A percentile compares a stretch with the other conserved stretches of the same genome.
Evolutionary conservation across 2,113 vertebrate genomes (phyloP).

Genomic region (Heloderma charlesbogerti): DNA sequence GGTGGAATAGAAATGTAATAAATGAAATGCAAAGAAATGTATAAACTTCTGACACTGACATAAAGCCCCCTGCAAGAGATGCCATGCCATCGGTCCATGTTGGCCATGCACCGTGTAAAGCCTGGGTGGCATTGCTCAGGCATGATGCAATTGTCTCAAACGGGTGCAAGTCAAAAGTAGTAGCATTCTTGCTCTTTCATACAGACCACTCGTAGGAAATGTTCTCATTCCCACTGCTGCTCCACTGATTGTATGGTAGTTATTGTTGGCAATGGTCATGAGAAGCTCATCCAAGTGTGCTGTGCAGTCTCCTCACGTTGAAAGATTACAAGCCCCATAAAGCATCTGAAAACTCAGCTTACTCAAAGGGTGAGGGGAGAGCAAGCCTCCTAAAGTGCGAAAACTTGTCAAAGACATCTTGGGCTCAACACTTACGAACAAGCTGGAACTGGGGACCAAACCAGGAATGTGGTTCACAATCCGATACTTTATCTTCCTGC

Average conservation of each 20-base stretch:
- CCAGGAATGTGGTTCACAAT: not conserved
- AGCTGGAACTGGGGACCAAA: not conserved
- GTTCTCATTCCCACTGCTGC: not conserved
- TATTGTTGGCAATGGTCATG: not conserved
- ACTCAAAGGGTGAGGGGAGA: not conserved
- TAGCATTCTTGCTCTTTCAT: not conserved
- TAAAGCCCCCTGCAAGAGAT: not conserved
- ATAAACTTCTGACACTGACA: not conserved
- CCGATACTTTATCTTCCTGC: not conserved
- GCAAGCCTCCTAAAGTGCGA: not conserved
- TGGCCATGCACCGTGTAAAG: too few species aligned
- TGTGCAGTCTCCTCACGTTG: not conserved
- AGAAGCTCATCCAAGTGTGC: conserved; percentile 14
- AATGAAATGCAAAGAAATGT: too few species aligned
- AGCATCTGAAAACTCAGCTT: not conserved
- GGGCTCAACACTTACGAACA: not conserved
- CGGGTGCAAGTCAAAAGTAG: not conserved
- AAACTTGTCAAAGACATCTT: conserved; percentile 4
- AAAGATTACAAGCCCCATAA: conserved; percentile 3
- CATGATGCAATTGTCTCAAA: not conserved
- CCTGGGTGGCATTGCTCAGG: not conserved
- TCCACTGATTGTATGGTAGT: not conserved
- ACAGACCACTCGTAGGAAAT: not conserved
- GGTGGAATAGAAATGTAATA: too few species aligned
- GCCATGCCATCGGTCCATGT: not conserved